Base-by-base conservation (phyloP, 2,113 vertebrate species). In the Vanacampus margaritifer region DNA sequence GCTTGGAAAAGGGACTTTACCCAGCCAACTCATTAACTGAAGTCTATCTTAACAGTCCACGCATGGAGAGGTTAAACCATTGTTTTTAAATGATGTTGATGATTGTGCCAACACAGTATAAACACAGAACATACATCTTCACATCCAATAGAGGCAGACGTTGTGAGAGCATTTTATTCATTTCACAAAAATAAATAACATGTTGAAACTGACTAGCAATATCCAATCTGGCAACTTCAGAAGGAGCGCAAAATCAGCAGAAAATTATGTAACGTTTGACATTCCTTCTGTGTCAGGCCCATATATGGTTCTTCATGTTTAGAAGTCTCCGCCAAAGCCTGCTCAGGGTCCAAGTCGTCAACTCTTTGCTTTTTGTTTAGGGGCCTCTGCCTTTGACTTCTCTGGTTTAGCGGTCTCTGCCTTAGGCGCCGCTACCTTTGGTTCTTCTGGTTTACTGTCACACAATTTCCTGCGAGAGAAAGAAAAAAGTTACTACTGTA, bases 391-490 rank as follows among this genome's bases (percentile, higher is more conserved):
- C 0, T 64, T 71, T 0, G 54, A 17, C 2, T 58, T 26, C 0
- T 51, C 35, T 16, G 39, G 9, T 32, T 80, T 72, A 0, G 68
- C 51, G 9, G 61, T 61, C 6, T 73, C 65, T 24, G 6, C 10
- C 0, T n/a, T n/a, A n/a, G n/a, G n/a, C n/a, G n/a, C n/a, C n/a
- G n/a, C n/a, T n/a, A n/a, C n/a, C n/a, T 68, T 72, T 0, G 61
- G n/a, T 0, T 32, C 61, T 0, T 76, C 67, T n/a, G 43, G 21
- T 41, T 79, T 68, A 0, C n/a, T n/a, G n/a, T n/a, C 64, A 72
- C 91, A 93, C 66, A 91, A 51, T 3, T 46, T 73, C n/a, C 91
- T 93, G 60, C 56, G 59, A 75, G n/a, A 32, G 50, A 73, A 69
- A 6, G 64, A 23, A 12, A 61, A 48, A 19, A 75, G 53, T 56